Percentiles rank a stretch among this genome's conserved stretches.
These are phyloP conservation scores for Lagorchestes hirsutus DNA, from an alignment of 2,797 vertebrate species.

Conservation along the genomic window DNA sequence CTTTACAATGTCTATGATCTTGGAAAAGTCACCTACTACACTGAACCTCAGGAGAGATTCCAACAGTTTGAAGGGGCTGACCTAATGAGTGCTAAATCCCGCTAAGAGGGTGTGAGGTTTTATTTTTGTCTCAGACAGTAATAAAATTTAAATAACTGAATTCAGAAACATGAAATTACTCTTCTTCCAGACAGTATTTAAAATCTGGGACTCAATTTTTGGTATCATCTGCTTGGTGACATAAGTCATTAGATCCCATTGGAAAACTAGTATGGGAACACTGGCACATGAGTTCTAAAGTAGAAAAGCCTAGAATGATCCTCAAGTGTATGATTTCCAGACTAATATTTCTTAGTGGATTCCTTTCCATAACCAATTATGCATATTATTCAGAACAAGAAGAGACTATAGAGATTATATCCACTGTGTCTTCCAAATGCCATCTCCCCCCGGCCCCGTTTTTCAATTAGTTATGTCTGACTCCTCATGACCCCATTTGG, in stretches of 20 bases:
- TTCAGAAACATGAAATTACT: not conserved
- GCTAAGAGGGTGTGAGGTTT: not conserved
- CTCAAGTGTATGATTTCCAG: not conserved
- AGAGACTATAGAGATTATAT: not conserved
- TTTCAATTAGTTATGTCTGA: no score
- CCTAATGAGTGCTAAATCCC: not conserved
- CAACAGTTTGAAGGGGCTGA: not conserved
- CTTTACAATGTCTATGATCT: not conserved
- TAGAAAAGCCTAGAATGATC: not conserved
- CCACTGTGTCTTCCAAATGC: no score
- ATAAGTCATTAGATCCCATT: not conserved
- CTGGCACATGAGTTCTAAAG: not conserved
- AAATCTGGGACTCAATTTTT: not conserved
- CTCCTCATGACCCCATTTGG: no score
- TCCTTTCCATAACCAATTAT: not conserved
- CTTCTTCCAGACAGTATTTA: not conserved
- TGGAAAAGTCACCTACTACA: not conserved
- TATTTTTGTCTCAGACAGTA: not conserved
- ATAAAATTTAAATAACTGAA: not conserved
- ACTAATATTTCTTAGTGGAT: not conserved
- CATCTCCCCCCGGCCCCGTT: no score
- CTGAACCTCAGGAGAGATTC: not conserved
- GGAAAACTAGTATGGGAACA: not conserved
- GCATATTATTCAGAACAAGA: not conserved
- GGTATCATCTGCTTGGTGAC: not conserved